Base-by-base conservation (phyloP, 2,113 vertebrate species). In the Promerops cafer region DNA sequence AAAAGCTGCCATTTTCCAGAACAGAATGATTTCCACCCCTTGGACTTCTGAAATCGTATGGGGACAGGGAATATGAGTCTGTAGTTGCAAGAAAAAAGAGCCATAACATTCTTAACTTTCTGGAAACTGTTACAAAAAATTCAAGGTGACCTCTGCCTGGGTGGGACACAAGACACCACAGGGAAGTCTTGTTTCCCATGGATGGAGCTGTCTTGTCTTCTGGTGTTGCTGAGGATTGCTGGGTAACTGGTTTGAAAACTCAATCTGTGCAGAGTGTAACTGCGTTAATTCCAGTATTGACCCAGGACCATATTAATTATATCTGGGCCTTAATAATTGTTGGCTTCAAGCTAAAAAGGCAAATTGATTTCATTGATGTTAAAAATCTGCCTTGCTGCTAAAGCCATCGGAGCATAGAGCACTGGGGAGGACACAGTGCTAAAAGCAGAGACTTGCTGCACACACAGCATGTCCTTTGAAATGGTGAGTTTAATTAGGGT, bases 301-400 rank as follows among this genome's bases (percentile, higher is more conserved):
- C 42, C 27, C 9, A 10, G 59, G 35, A 56, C 65, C 40, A 42
- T 24, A 5, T 65, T 82, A 91, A 87, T 90, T 83, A 59, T 77
- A 87, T 35, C 45, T 65, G 35, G 54, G 52, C 61, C 33, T 47
- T 82, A 61, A 79, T 76, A 27, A 15, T 42, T 70, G 68, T 40
- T 94, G 74, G 54, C 83, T 88, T 83, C 37, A 45, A 93, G 59
- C 78, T 61, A 56, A 80, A 92, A 63, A 50, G 71, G 22, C 49
- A 30, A 65, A 63, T 53, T 1, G 20, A 74, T 90, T 92, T 69
- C 47, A 77, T 16, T 35, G 78, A 66, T 72, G 47, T 45, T 80
- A 64, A 44, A 65, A 49, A 40, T 39, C 44, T 59, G 60, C 39
- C 35, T 45, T 28, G 70, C n/a, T 87, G 63, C 64, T 86, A 28